These are phyloP conservation scores for Ophthalmolycus amberensis DNA, from an alignment of 2,113 vertebrate genomes.

Conservation along the genomic window DNA sequence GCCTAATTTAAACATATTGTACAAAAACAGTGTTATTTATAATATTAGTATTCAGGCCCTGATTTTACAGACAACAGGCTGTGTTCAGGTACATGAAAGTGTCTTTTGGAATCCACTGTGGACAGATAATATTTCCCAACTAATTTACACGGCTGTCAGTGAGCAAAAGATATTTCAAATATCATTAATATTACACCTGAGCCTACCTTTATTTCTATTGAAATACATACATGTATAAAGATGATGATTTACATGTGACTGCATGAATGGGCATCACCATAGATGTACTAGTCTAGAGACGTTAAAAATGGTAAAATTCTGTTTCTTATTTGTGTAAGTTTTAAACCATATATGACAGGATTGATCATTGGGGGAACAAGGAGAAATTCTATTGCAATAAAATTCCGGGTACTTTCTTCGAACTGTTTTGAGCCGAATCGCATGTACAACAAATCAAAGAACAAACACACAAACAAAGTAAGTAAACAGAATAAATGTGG, in stretches of 20 bases:
- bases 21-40: too few relatives aligned
- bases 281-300: not conserved
- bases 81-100: too few relatives aligned
- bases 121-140: not conserved
- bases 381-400: conserved; percentile 45
- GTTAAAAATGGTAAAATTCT: not conserved
- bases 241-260: not conserved
- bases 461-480: not conserved
- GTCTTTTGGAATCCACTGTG: too few relatives aligned
- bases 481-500: conserved; percentile 43
- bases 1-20: too few relatives aligned
- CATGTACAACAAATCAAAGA: conserved; percentile 49
- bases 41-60: too few relatives aligned
- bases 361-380: conserved; percentile 46
- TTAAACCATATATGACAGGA: conserved; percentile 38
- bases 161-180: not conserved
- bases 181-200: not conserved
- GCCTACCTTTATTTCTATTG: not conserved
- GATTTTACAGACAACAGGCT: too few relatives aligned
- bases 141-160: not conserved
- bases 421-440: not conserved
- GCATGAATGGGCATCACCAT: not conserved
- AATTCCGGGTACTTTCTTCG: conserved; percentile 17
- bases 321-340: conserved; percentile 41
- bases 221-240: not conserved